Conservation (phyloP, 2,888 invertebrate genomes). For the Rotaria sp. region DNA sequence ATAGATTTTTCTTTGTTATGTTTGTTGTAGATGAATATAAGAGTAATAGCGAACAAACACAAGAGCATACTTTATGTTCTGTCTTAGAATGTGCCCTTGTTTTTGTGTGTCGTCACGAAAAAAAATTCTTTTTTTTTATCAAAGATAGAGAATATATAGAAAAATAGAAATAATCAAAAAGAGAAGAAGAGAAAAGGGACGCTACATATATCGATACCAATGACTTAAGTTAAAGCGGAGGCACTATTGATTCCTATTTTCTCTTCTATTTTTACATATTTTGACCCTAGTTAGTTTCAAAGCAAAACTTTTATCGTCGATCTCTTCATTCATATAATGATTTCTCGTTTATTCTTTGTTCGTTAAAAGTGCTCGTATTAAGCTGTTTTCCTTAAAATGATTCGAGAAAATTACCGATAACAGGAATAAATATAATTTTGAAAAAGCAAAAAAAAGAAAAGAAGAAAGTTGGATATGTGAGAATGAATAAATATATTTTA, state of each 20-base stretch:
- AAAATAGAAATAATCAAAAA: neutral
- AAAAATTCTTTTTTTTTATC: neutral
- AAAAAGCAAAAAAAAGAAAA: too few species aligned
- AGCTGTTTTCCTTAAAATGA: too few species aligned
- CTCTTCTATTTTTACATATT: too few species aligned
- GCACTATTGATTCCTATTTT: neutral
- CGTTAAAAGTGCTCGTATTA: neutral
- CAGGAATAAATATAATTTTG: too few species aligned
- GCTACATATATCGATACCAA: neutral
- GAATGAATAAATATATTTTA: too few species aligned
- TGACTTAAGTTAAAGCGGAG: neutral
- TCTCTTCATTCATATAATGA: neutral
- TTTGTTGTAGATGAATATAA: neutral
- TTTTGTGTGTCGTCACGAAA: neutral
- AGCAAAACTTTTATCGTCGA: neutral
- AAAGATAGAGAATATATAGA: neutral
- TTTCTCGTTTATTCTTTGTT: neutral
- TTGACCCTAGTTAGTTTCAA: neutral
- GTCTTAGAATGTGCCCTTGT: neutral
- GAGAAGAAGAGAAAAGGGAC: neutral
- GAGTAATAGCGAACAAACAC: neutral
- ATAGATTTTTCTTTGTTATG: neutral
- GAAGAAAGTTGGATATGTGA: too few species aligned
- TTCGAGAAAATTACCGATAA: too few species aligned
- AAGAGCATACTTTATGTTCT: neutral